Base-by-base conservation (phyloP, 64 coral and sea anemone genomes). In the Stichodactyla mertensii region DNA sequence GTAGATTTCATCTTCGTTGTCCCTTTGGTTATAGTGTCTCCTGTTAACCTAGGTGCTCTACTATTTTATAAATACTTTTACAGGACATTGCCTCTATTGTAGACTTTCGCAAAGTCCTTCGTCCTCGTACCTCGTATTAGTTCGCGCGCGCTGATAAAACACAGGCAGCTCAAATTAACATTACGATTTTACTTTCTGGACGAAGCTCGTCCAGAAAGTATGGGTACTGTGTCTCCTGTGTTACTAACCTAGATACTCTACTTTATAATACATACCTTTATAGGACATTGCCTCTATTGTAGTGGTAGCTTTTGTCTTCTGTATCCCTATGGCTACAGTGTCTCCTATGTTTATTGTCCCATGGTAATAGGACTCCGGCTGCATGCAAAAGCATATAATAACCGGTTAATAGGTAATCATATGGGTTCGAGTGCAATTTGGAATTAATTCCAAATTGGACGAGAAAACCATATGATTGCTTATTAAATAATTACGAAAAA, bases 321-420 rank as follows among this genome's bases (percentile, higher is more conserved):
- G 89, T 26, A 91, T 91, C 61, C 89, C 89, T 23, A 87, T 91
- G 11, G 89, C 89, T 78, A 91, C 77, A 6, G 89, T 91, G 74
- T 91, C 89, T 36, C 89, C 84, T 31, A 87, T 91, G 15, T 91
- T 91, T 15, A 91, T 74, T 64, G 89, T 91, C 1, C 89, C 84
- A 77, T 91, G 89, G 89, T 91, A 91, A 67, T 86, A 91, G 0
- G 89, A 91, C 26, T 91, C 89, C 9, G 89, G 89, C 77, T 91
- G 62, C 82, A 36, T 91, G 62, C 82, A 36, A 82, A 6, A 61
- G 36, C 36, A 45, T 45, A 45, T 45, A 45, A 87, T 22, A 66
- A 66, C 19, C n/a, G 6, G 6, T 18, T 19, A 45, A 45, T 45
- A 45, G 36, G 36, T 45, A 45, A 45, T 45, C 36, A 45, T 4